A percentile compares a stretch with the other conserved stretches of the same genome.
Evolutionary conservation across 2,888 invertebrate genomes (phyloP).

Genomic region (Neria commutata): DNA sequence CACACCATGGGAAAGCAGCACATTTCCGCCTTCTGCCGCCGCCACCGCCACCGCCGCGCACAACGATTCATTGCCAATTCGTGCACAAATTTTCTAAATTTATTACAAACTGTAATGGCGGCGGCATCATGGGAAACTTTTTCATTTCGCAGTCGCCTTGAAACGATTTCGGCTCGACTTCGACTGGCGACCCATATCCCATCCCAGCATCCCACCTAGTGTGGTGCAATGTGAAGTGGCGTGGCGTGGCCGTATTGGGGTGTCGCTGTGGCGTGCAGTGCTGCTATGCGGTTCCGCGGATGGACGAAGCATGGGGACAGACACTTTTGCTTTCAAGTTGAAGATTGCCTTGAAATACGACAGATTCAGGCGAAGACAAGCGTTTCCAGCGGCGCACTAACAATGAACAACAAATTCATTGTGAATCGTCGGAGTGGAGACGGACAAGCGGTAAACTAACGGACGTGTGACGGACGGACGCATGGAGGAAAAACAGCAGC

Average conservation of each 20-base stretch:
- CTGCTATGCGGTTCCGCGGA: background rate
- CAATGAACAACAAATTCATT: background rate
- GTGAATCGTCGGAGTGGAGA: too few relatives aligned
- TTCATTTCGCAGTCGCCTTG: slow-evolving; percentile 7
- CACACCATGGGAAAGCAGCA: background rate
- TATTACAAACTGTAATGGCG: slow-evolving; percentile 12
- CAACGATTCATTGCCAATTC: slow-evolving; percentile 17
- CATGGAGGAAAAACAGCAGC: slow-evolving; percentile 5
- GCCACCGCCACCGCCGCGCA: background rate
- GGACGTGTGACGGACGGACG: background rate
- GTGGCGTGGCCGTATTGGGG: too few relatives aligned
- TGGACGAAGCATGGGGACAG: too few relatives aligned
- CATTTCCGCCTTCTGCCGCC: background rate
- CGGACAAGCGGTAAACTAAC: too few relatives aligned
- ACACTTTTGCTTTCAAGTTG: slow-evolving; percentile 34
- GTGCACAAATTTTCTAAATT: slow-evolving; percentile 19
- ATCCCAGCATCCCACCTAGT: too few relatives aligned
- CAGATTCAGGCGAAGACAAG: background rate
- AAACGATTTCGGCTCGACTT: slow-evolving; percentile 17
- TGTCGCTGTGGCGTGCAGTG: background rate
- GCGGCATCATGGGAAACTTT: slow-evolving; percentile 15
- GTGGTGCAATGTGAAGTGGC: too few relatives aligned
- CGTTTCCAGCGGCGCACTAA: background rate
- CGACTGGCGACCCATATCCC: too few relatives aligned
- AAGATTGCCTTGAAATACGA: slow-evolving; percentile 20